These are phyloP conservation scores for Druceiella hillmani DNA, from an alignment of 2,888 invertebrate genomes.

Conservation along the genomic window DNA sequence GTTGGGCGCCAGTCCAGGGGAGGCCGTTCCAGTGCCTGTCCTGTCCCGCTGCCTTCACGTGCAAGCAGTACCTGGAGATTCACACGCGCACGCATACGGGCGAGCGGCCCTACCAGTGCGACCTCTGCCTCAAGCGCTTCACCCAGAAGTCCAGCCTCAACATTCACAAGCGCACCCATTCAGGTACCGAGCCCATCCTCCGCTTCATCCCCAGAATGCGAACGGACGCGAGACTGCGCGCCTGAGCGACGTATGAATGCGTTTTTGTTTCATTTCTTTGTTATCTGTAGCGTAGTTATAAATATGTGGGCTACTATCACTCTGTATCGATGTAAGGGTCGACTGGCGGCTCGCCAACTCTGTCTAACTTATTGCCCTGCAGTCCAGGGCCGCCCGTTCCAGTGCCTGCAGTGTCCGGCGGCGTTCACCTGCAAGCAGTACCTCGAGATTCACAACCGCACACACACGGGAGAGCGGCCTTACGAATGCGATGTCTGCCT, in stretches of 20 bases:
- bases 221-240: conserved; percentile 6
- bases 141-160: conserved; percentile 79
- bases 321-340: no score
- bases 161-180: conserved; percentile 75
- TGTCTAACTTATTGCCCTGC: no score
- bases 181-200: conserved; percentile 41
- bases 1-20: conserved; percentile 54
- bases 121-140: conserved; percentile 73
- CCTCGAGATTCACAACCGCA: conserved; percentile 51
- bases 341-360: no score
- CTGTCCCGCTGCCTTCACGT: conserved; percentile 54
- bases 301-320: conserved; percentile 32
- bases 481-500: conserved; percentile 69
- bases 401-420: conserved; percentile 54
- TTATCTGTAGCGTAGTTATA: conserved; percentile 4
- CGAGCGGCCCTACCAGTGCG: conserved; percentile 61
- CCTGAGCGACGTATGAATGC: conserved; percentile 29
- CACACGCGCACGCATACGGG: conserved; percentile 59
- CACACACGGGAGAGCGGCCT: conserved; percentile 52
- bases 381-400: conserved; percentile 56
- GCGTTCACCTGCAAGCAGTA: conserved; percentile 56
- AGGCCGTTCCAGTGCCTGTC: conserved; percentile 57
- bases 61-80: conserved; percentile 56
- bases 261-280: no score
- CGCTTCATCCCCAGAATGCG: conserved; percentile 16